Conservation (phyloP, 2,113 vertebrate genomes). For the Gambusia affinis region DNA sequence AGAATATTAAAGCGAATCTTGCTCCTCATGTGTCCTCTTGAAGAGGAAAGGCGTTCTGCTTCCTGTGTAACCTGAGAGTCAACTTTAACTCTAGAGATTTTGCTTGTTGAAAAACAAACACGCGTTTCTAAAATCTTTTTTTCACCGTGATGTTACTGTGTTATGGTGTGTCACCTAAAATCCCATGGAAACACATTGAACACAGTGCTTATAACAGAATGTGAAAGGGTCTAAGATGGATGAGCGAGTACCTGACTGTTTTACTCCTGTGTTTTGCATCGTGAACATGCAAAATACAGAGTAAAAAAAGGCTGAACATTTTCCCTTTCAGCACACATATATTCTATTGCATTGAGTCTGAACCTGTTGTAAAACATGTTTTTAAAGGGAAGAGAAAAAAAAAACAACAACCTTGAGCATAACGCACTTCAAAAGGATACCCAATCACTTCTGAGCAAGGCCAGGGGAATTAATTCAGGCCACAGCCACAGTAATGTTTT, state of each 20-base stretch:
- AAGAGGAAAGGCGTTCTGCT: not conserved
- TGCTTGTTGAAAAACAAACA: not conserved
- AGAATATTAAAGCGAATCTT: conserved; percentile 46
- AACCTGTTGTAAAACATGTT: conserved; percentile 16
- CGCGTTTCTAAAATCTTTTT: not conserved
- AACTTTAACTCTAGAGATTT: not conserved
- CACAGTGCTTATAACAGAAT: not conserved
- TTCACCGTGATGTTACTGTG: too few species aligned
- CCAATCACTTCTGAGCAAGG: conserved; percentile 38
- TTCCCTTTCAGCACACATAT: conserved; percentile 1
- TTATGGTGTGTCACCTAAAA: not conserved
- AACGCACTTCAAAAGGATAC: conserved; percentile 60
- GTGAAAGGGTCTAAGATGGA: not conserved
- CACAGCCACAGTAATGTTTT: conserved; percentile 37
- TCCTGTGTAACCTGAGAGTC: not conserved
- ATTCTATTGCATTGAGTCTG: conserved; percentile 18
- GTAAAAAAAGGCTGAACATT: conserved; percentile 6
- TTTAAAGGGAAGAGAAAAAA: not conserved
- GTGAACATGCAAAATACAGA: not conserved
- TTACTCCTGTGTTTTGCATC: not conserved
- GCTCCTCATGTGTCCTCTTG: conserved; percentile 26
- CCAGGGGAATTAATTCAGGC: conserved; percentile 40
- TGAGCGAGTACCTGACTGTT: not conserved
- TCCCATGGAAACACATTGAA: too few species aligned
- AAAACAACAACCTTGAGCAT: conserved; percentile 19